Base-by-base conservation (phyloP, 2,113 vertebrate species). In the Leptobrachium leishanense region DNA sequence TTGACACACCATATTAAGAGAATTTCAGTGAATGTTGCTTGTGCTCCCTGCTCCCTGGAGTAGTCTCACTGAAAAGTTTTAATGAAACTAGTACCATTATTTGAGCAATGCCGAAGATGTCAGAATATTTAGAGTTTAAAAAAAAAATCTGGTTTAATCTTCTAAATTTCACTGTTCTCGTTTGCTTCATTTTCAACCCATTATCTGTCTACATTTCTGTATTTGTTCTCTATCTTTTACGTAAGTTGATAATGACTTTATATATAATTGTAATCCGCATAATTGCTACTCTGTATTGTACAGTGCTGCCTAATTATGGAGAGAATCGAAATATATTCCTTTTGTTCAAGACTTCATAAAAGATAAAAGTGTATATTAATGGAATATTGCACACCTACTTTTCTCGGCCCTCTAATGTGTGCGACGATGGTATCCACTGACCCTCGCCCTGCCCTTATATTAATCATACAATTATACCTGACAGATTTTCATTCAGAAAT, bases 321-420 rank as follows among this genome's bases (percentile, higher is more conserved):
- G 40, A 39, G 8, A 11, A 41, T 72, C 71, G 12, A 43, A 43
- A 53, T 65, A 65, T 63, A 50, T 72, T 72, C 44, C 62, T 41
- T 71, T 72, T 79, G 77, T 72, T 79, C 59, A 42, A 65, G 43
- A 7, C 68, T 72, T 39, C 71, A 65, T 79, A 44, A 72, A 66
- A 79, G 69, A 15, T 66, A 55, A 79, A 31, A 79, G 77, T 59
- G 57, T 40, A 62, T 54, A 77, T 77, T 77, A 77, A 20, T 12
- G 41, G 55, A 62, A 77, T 77, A 43, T 15, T 8, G 54, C 53
- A 41, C 42, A 44, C 50, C 43, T 69, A 59, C 66, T 11, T 20
- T 59, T 59, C 41, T 44, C 68, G 68, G 53, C 59, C 13, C 55
- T 59, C 3, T 15, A 59, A 46, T 31, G 4, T 31, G 4, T n/a